phyloP scores from a whole-genome alignment of 2,113 vertebrate genomes.

The Rhabdomys dilectus region DNA sequence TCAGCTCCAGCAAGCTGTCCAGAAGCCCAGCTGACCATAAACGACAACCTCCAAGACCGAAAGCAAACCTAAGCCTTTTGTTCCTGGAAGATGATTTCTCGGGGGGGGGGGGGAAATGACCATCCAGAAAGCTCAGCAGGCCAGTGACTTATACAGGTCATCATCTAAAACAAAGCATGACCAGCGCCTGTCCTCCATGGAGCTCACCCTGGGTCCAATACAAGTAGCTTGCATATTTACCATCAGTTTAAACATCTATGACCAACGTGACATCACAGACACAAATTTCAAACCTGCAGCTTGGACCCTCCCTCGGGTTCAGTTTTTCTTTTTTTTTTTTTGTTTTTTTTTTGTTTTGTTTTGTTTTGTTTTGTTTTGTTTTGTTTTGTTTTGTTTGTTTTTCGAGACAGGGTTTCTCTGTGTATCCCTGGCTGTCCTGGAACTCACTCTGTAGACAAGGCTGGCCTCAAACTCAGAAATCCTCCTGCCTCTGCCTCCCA shows the following conservation, averaged over 20 bases:
- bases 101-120: background rate
- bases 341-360: too few species aligned
- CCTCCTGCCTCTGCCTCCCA: too few species aligned
- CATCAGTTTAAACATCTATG: background rate
- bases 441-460: too few species aligned
- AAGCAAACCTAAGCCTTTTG: background rate
- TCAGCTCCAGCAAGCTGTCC: too few species aligned
- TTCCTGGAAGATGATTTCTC: background rate
- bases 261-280: background rate
- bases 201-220: background rate
- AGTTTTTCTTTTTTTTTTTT: background rate
- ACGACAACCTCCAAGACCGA: background rate
- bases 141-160: slow-evolving; percentile 10
- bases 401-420: too few species aligned
- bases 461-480: too few species aligned
- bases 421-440: too few species aligned
- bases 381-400: too few species aligned
- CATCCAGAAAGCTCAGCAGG: background rate
- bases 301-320: background rate
- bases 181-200: background rate
- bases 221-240: background rate
- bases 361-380: too few species aligned
- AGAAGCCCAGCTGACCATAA: background rate
- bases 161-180: background rate
- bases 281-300: background rate